Conservation (phyloP, 2,888 invertebrate species). For the Eupithecia abbreviata region DNA sequence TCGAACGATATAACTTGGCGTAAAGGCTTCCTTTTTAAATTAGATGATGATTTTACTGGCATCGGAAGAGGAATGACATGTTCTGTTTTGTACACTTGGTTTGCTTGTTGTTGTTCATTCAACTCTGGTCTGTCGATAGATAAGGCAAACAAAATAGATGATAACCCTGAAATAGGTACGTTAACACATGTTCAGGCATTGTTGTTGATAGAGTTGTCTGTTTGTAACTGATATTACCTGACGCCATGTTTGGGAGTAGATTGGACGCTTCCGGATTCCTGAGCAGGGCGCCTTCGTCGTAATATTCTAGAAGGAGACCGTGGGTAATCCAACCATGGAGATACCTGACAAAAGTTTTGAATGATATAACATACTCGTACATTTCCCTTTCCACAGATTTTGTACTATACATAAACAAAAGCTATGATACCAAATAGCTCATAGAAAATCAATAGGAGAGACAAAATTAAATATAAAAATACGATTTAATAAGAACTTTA, state of each 20-base stretch:
- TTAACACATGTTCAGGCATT: slow-evolving; percentile 37
- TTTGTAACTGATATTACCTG: slow-evolving; percentile 82
- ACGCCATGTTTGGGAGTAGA: slow-evolving; percentile 92
- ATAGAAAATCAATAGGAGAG: background rate
- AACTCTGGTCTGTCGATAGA: slow-evolving; percentile 94
- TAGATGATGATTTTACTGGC: slow-evolving; percentile 80
- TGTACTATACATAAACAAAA: background rate
- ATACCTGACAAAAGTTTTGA: slow-evolving; percentile 75
- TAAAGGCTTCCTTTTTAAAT: slow-evolving; percentile 73
- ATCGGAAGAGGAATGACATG: slow-evolving; percentile 88
- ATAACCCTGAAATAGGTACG: slow-evolving; percentile 86
- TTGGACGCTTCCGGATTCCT: slow-evolving; percentile 90
- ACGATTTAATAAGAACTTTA: background rate
- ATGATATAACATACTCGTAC: background rate
- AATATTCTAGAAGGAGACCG: slow-evolving; percentile 87
- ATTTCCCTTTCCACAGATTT: background rate
- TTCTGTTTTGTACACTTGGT: slow-evolving; percentile 81
- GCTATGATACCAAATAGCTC: no score
- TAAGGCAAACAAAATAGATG: slow-evolving; percentile 95
- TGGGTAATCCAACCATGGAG: slow-evolving; percentile 89
- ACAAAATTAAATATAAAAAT: background rate
- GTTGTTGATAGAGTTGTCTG: slow-evolving; percentile 32
- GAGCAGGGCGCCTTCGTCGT: slow-evolving; percentile 94
- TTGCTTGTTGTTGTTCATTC: slow-evolving; percentile 84
- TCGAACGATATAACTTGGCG: slow-evolving; percentile 82